phyloP scores from a whole-genome alignment of 2,888 invertebrate species.

The Drosophila prolongata region DNA sequence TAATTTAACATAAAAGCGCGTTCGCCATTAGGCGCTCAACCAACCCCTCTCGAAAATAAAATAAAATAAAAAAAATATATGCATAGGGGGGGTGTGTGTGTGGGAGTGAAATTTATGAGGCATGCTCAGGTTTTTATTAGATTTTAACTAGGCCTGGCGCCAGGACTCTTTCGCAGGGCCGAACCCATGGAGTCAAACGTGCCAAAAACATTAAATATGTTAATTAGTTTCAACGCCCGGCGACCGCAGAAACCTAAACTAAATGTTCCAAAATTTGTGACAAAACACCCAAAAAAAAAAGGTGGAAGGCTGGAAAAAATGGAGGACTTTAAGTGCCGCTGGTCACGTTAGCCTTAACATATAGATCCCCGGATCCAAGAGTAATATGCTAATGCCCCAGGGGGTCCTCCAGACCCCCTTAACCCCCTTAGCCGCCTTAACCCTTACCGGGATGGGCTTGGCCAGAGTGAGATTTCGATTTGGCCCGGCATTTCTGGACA shows the following conservation, averaged over 20 bases:
- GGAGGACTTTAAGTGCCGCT: conserved; percentile 65
- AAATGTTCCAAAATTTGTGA: conserved; percentile 70
- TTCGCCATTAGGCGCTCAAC: conserved; percentile 68
- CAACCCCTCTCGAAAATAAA: conserved; percentile 21
- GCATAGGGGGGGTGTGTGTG: background rate
- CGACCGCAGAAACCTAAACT: conserved; percentile 50
- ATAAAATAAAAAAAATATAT: conserved; percentile 1
- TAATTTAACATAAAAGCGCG: conserved; percentile 80
- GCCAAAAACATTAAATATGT: conserved; percentile 84
- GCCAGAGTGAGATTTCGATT: conserved; percentile 26
- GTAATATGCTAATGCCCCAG: conserved; percentile 71
- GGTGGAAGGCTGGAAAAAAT: background rate
- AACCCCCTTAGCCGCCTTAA: conserved; percentile 4
- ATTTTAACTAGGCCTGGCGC: conserved; percentile 84
- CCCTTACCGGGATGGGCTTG: conserved; percentile 38
- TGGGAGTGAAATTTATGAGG: conserved; percentile 82
- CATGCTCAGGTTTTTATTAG: conserved; percentile 84
- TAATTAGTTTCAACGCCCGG: conserved; percentile 81
- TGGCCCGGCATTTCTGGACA: conserved; percentile 50
- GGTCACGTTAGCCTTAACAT: conserved; percentile 60
- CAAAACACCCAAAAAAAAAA: conserved; percentile 47
- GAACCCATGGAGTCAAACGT: conserved; percentile 72
- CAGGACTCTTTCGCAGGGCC: conserved; percentile 53
- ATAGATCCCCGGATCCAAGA: conserved; percentile 3
- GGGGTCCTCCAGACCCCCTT: conserved; percentile 23